These are phyloP conservation scores for Hesperia comma DNA, from an alignment of 2,888 invertebrate genomes.

Conservation along the genomic window DNA sequence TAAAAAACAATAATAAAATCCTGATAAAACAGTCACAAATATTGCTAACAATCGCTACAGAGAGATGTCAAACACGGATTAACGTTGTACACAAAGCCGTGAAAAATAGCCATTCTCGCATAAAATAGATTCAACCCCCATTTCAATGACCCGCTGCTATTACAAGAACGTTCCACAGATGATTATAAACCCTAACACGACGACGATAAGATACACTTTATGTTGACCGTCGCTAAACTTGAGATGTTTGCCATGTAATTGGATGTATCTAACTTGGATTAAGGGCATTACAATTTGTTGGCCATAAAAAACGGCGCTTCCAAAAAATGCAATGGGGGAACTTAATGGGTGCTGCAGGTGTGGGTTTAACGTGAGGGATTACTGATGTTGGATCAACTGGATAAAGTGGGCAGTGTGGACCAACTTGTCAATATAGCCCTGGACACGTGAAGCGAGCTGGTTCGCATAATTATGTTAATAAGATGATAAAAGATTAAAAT, in stretches of 20 bases:
- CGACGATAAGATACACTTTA: conserved; percentile 39
- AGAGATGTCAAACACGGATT: conserved; percentile 80
- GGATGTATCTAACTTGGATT: conserved; percentile 81
- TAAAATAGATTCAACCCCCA: conserved; percentile 66
- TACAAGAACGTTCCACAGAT: conserved; percentile 27
- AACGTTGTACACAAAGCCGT: conserved; percentile 71
- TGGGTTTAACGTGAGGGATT: conserved; percentile 62
- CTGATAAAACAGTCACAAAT: conserved; percentile 48
- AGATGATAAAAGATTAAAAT: too few species aligned
- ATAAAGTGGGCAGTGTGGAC: conserved; percentile 41
- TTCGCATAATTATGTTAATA: too few species aligned
- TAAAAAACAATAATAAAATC: conserved; percentile 12
- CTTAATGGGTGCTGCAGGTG: conserved; percentile 73
- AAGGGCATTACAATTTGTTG: conserved; percentile 81
- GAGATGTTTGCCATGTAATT: conserved; percentile 75
- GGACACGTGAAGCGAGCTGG: too few species aligned
- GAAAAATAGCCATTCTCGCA: conserved; percentile 74
- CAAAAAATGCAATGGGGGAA: conserved; percentile 56
- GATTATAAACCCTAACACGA: conserved; percentile 46
- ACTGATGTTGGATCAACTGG: conserved; percentile 50
- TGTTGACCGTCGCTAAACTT: conserved; percentile 8
- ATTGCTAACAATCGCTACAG: conserved; percentile 73
- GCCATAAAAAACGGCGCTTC: conserved; percentile 71
- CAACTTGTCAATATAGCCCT: not conserved
- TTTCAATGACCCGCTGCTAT: conserved; percentile 49